These are phyloP conservation scores for Aspidiotus destructor DNA, from an alignment of 2,888 invertebrate species.

Conservation along the genomic window DNA sequence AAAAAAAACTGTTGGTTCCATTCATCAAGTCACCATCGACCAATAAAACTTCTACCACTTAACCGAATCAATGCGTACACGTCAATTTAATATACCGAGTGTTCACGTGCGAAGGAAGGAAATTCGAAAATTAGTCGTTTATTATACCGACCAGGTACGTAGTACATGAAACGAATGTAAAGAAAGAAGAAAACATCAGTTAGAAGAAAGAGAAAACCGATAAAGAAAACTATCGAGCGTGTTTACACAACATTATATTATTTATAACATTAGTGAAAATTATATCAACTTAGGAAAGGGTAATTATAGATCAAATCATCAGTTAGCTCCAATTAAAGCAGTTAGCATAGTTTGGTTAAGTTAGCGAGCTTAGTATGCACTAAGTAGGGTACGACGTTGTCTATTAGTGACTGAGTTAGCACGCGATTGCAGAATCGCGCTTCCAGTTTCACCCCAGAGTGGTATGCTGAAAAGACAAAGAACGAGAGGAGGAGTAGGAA, in stretches of 20 bases:
- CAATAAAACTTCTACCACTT: too few species aligned
- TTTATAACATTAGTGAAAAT: slow-evolving; percentile 26
- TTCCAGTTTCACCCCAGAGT: slow-evolving; percentile 2
- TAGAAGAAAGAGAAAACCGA: slow-evolving; percentile 3
- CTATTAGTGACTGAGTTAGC: slow-evolving; percentile 17
- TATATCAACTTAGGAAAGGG: slow-evolving; percentile 26
- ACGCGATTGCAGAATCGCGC: slow-evolving; percentile 23
- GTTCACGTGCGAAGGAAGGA: too few species aligned
- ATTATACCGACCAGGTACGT: too few species aligned
- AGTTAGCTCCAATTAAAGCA: slow-evolving; percentile 28
- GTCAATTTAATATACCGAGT: too few species aligned
- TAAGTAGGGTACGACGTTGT: slow-evolving; percentile 26
- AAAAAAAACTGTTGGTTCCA: too few species aligned
- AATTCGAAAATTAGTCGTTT: too few species aligned
- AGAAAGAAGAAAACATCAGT: too few species aligned
- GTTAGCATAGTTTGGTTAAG: slow-evolving; percentile 13
- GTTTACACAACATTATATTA: slow-evolving; percentile 26
- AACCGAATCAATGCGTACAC: too few species aligned
- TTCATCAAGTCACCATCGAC: too few species aligned
- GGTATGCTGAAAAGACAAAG: too few species aligned
- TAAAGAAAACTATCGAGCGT: slow-evolving; percentile 23
- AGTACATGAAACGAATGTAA: too few species aligned
- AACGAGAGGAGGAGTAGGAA: too few species aligned
- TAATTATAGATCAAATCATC: slow-evolving; percentile 30
- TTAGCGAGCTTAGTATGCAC: slow-evolving; percentile 1